Base-by-base conservation (phyloP, 1,140 invertebrate genomes). In the Heterodera carotae region DNA sequence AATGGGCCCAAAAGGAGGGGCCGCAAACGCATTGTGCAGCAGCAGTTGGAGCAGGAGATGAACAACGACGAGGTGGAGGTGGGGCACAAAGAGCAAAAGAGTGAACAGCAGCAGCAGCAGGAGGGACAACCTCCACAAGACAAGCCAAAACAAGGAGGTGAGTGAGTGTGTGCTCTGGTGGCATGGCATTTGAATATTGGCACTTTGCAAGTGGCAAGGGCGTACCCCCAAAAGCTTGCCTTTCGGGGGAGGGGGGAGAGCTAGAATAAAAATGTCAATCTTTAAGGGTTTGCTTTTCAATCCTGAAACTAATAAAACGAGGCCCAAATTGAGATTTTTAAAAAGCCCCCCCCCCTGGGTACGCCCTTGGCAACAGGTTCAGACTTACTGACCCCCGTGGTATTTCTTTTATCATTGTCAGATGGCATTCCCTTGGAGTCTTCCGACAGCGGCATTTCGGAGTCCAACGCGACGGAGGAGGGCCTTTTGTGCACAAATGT, bases 391-490 rank as follows among this genome's bases (percentile, higher is more conserved):
- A n/a, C n/a, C n/a, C n/a, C n/a, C n/a, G n/a, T n/a, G n/a, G n/a
- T n/a, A n/a, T n/a, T n/a, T n/a, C n/a, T n/a, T n/a, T n/a, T n/a
- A n/a, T n/a, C n/a, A n/a, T n/a, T n/a, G 33, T 4, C 39, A 74
- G 72, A 74, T 59, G 72, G 56, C 59, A 77, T 43, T 18, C 76
- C 76, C 12, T n/a, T 77, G 48, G 31, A 70, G 6, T 72, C 76
- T 10, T 77, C 76, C 22, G 76, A 77, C 48, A 77, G 76, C 53
- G 76, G 76, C 25, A 62, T 77, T 60, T 74, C 72, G 33, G 76
- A 77, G 59, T 77, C 76, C 48, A 76, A 76, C 43, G 69, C 62
- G 36, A 34, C 56, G 34, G 76, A 77, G 67, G 68, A 68, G 25
- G 25, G 39, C 25, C 60, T 34, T 29, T 68, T 68, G 66, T 43